A percentile compares a stretch with the other conserved stretches of the same genome.
Evolutionary conservation across 2,888 invertebrate species (phyloP).

Genomic region (Hermaeophaga mercurialis): DNA sequence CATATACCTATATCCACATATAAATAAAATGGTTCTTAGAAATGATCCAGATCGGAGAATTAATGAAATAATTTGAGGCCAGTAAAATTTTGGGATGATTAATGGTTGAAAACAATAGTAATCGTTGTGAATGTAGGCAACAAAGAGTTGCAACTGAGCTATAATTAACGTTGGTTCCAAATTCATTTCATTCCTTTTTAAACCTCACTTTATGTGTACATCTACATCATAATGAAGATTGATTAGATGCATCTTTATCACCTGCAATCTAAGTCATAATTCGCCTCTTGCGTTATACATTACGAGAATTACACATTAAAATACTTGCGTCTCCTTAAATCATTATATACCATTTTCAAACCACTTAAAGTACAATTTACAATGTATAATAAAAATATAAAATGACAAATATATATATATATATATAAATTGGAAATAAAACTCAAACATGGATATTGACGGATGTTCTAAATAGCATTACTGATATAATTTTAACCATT

Average conservation of each 20-base stretch:
- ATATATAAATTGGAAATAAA: too few relatives aligned
- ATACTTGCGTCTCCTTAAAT: too few relatives aligned
- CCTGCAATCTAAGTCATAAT: conserved; percentile 29
- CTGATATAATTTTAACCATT: too few relatives aligned
- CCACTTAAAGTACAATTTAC: too few relatives aligned
- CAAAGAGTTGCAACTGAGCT: conserved; percentile 36
- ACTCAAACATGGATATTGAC: too few relatives aligned
- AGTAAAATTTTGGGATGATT: conserved; percentile 34
- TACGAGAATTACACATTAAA: too few relatives aligned
- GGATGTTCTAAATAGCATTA: too few relatives aligned
- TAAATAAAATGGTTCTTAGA: conserved; percentile 26
- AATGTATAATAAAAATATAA: too few relatives aligned
- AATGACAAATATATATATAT: too few relatives aligned
- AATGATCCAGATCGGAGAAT: conserved; percentile 24
- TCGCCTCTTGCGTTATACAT: conserved; percentile 16
- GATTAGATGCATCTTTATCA: conserved; percentile 34
- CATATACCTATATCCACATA: conserved; percentile 19
- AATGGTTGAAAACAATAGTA: conserved; percentile 36
- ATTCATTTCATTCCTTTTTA: conserved; percentile 32
- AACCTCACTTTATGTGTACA: conserved; percentile 27
- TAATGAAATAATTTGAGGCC: conserved; percentile 34
- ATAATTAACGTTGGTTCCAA: conserved; percentile 36
- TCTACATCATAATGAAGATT: conserved; percentile 34
- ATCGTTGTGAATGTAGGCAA: conserved; percentile 33
- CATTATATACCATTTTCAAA: too few relatives aligned